A percentile compares a stretch with the other conserved stretches of the same genome.
Conservation (phyloP, 1,140 invertebrate species). For the Galendromus occidentalis region DNA sequence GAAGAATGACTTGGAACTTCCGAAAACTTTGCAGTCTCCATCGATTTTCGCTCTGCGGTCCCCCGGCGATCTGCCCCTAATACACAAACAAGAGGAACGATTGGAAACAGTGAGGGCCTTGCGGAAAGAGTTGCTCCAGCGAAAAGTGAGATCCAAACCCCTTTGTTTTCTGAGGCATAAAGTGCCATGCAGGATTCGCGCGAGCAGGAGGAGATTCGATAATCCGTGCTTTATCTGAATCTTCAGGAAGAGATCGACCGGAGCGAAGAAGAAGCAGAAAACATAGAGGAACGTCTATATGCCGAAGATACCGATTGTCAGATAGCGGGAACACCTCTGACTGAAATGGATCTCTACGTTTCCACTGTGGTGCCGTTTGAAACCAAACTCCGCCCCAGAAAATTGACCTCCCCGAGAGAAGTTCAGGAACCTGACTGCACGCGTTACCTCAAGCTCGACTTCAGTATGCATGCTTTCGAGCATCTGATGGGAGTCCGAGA, state of each 20-base stretch:
- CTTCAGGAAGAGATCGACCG: slow-evolving; percentile 6
- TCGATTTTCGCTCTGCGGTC: background rate
- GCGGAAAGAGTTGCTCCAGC: background rate
- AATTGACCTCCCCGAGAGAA: background rate
- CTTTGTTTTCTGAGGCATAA: too few relatives aligned
- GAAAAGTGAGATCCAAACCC: background rate
- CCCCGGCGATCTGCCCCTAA: background rate
- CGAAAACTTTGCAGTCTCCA: background rate
- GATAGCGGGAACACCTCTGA: slow-evolving; percentile 35
- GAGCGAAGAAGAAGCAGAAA: slow-evolving; percentile 1
- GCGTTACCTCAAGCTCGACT: slow-evolving; percentile 40
- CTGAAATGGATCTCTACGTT: slow-evolving; percentile 47
- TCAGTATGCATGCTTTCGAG: slow-evolving; percentile 56
- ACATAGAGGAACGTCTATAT: background rate
- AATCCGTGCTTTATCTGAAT: too few relatives aligned
- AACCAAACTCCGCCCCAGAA: slow-evolving; percentile 19
- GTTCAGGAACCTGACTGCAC: slow-evolving; percentile 41
- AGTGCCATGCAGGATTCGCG: too few relatives aligned
- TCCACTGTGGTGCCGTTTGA: slow-evolving; percentile 34
- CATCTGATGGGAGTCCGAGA: slow-evolving; percentile 47
- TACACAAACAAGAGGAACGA: background rate
- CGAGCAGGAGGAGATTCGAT: too few relatives aligned
- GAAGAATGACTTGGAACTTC: too few relatives aligned
- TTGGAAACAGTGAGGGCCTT: slow-evolving; percentile 1
- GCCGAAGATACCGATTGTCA: slow-evolving; percentile 8